phyloP scores from a whole-genome alignment of 2,797 vertebrate species.

The Macrochelys suwanniensis region DNA sequence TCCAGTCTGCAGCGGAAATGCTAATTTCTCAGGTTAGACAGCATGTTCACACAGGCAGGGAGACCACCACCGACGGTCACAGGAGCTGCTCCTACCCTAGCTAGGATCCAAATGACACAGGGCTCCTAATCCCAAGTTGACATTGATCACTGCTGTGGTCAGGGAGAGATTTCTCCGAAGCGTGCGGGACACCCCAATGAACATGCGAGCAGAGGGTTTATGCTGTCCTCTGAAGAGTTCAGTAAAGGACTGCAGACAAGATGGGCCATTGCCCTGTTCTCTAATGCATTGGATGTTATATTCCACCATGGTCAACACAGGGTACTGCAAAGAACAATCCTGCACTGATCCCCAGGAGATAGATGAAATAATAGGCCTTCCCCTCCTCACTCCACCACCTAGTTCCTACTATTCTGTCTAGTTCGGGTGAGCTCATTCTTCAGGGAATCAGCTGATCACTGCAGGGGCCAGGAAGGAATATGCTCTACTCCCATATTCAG shows the following conservation, averaged over 20 bases:
- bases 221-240: background rate
- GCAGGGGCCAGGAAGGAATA: no score
- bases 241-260: background rate
- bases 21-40: background rate
- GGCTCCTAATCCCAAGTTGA: background rate
- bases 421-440: no score
- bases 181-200: background rate
- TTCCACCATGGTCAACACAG: background rate
- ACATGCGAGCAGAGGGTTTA: background rate
- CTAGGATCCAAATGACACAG: background rate
- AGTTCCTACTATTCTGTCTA: no score
- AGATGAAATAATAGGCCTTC: no score
- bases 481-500: no score
- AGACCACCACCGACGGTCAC: background rate
- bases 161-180: background rate
- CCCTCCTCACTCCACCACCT: no score
- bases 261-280: background rate
- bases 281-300: no score
- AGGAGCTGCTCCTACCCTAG: background rate
- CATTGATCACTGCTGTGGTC: background rate
- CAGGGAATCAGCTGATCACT: no score
- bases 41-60: accelerated
- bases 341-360: background rate
- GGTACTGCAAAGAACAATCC: background rate
- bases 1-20: background rate